Base-by-base conservation (phyloP, 2,797 vertebrate species). In the Otus scops region DNA sequence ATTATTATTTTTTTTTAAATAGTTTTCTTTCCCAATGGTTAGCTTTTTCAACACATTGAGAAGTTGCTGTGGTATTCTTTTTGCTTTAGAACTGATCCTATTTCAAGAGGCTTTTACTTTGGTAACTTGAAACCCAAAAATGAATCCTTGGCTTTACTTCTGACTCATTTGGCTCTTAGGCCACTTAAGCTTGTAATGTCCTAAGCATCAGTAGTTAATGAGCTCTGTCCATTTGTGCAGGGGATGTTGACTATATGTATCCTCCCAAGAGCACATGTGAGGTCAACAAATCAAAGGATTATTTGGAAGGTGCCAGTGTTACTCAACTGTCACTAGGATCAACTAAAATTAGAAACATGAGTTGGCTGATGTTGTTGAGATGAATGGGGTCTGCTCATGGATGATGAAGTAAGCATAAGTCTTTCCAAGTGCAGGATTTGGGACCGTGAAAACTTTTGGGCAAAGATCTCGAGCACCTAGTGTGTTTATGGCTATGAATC, bases 401-500 rank as follows among this genome's bases (percentile, higher is more conserved):
- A 26, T 26, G 45, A 51, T 79, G 61, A 90, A 90, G n/a, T 27
- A 92, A 93, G 61, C 70, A 51, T 23, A 69, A 45, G 34, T 21
- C 65, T 92, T 96, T 93, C 76, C 59, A 41, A 71, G 51, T 39
- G 19, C 7, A 5, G 11, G 20, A 65, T 75, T 81, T 94, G 61
- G 14, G 28, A 76, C 39, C 41, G 5, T 70, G 32, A 92, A 88
- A 65, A 92, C n/a, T 80, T 84, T 28, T 59, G 68, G 54, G 65
- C 47, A 90, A 86, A 88, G 50, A 63, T 81, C 43, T 92, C 60
- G 78, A 82, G 47, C 14, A 65, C 36, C 47, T n/a, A 38, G 39
- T 63, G 39, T 70, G 71, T 92, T 96, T 92, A 83, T 88, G 65
- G 80, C 73, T 90, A 53, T 57, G 90, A 93, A 86, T 92, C 80